Evolutionary conservation across 2,797 vertebrate species (phyloP).

Genomic region (Sebastes steindachneri): DNA sequence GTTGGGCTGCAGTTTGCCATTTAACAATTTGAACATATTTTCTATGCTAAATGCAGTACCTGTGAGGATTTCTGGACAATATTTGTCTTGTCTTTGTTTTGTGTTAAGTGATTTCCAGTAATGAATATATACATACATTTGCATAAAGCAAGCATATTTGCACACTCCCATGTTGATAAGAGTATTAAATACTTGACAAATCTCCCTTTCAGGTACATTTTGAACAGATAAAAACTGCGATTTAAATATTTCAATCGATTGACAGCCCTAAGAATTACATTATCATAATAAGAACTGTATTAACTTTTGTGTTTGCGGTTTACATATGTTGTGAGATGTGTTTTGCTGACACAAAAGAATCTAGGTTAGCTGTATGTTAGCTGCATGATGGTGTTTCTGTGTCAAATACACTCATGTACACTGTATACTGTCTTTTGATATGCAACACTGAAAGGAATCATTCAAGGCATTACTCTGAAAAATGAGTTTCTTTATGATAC

Average conservation of each 20-base stretch:
- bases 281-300: background rate
- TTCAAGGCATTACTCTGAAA: background rate
- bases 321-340: background rate
- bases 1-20: too few species aligned
- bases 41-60: too few species aligned
- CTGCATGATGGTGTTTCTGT: slow-evolving; percentile 49
- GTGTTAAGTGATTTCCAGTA: too few species aligned
- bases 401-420: slow-evolving; percentile 10
- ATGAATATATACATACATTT: too few species aligned
- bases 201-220: too few species aligned
- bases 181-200: too few species aligned
- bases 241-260: too few species aligned
- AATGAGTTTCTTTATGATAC: background rate
- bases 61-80: too few species aligned
- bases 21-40: accelerated
- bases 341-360: slow-evolving; percentile 13
- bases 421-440: background rate
- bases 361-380: background rate
- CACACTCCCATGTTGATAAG: too few species aligned
- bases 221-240: too few species aligned
- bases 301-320: background rate
- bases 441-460: background rate
- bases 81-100: too few species aligned
- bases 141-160: too few species aligned
- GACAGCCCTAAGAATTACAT: background rate